Evolutionary conservation across 2,888 invertebrate species (phyloP).

Genomic region (Drosophila neonasuta): DNA sequence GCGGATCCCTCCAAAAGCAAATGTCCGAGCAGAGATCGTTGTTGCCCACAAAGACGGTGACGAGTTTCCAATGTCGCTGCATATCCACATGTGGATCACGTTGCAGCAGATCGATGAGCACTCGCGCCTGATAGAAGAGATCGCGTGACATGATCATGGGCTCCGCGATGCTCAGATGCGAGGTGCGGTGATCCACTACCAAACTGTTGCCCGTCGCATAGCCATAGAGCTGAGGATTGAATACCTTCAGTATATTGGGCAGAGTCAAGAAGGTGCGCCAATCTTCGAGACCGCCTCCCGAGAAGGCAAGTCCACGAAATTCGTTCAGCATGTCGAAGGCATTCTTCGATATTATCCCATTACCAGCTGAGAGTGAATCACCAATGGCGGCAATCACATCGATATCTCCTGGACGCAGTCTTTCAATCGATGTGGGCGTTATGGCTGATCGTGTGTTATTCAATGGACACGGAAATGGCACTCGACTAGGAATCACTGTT

Average conservation of each 20-base stretch:
- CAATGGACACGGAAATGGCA: slow-evolving; percentile 81
- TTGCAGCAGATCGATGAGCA: slow-evolving; percentile 70
- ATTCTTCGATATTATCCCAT: slow-evolving; percentile 83
- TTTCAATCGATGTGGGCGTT: slow-evolving; percentile 83
- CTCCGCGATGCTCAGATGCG: slow-evolving; percentile 79
- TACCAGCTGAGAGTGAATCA: slow-evolving; percentile 85
- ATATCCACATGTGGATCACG: slow-evolving; percentile 82
- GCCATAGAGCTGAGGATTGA: slow-evolving; percentile 86
- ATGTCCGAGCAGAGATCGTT: slow-evolving; percentile 85
- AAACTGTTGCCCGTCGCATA: slow-evolving; percentile 79
- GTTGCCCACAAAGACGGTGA: slow-evolving; percentile 84
- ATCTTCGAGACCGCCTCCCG: slow-evolving; percentile 83
- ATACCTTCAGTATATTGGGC: slow-evolving; percentile 85
- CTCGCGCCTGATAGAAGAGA: slow-evolving; percentile 69
- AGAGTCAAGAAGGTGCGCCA: slow-evolving; percentile 84
- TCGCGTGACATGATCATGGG: slow-evolving; percentile 79
- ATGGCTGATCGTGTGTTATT: slow-evolving; percentile 73
- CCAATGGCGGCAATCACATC: slow-evolving; percentile 85
- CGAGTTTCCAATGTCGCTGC: slow-evolving; percentile 85
- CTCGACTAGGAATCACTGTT: slow-evolving; percentile 5
- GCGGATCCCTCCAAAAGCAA: slow-evolving; percentile 82
- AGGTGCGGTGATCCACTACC: slow-evolving; percentile 61
- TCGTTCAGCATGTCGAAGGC: slow-evolving; percentile 82
- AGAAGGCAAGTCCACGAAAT: slow-evolving; percentile 83
- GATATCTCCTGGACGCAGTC: slow-evolving; percentile 84